These are phyloP conservation scores for Atrichornis clamosus DNA, from an alignment of 2,113 vertebrate species.

Conservation along the genomic window DNA sequence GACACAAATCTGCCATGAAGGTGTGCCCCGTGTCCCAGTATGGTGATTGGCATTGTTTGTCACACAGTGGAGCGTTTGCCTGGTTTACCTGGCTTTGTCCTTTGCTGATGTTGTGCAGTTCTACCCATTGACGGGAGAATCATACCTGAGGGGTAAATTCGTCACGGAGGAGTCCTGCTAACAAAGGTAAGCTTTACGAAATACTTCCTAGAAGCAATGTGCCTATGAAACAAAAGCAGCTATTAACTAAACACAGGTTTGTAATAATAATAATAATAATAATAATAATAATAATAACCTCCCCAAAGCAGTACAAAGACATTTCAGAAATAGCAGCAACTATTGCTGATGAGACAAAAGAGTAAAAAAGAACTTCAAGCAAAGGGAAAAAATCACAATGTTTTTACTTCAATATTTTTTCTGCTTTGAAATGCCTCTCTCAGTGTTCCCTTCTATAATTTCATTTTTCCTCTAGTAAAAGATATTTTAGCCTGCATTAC, in stretches of 20 bases:
- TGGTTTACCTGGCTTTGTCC: background rate
- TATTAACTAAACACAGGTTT: background rate
- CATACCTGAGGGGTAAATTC: background rate
- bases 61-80: background rate
- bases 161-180: background rate
- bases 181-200: background rate
- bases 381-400: background rate
- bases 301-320: background rate
- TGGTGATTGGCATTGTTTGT: background rate
- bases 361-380: background rate
- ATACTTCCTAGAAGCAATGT: background rate
- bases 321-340: background rate
- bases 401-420: background rate
- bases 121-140: background rate
- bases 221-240: background rate
- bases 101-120: background rate
- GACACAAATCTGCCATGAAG: background rate
- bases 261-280: background rate
- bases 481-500: background rate
- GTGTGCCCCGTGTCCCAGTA: background rate
- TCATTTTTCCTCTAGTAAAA: background rate
- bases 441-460: background rate
- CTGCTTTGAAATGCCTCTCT: background rate
- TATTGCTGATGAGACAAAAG: background rate
- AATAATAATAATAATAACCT: background rate